Evolutionary conservation across 2,888 invertebrate genomes (phyloP).

Genomic region (Neelides folsomi): DNA sequence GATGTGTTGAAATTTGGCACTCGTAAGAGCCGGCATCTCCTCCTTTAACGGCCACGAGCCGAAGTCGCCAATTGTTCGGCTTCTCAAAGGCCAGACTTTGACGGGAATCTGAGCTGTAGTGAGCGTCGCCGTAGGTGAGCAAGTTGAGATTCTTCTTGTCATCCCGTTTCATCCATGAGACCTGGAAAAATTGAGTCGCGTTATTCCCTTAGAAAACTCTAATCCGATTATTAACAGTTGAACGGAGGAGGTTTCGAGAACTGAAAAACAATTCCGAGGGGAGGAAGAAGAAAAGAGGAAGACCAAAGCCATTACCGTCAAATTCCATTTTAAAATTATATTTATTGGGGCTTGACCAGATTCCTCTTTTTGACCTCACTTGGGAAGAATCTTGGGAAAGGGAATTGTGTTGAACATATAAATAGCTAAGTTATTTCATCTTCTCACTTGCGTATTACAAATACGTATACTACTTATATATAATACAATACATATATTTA

Average conservation of each 20-base stretch:
- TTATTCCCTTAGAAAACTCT: neutral
- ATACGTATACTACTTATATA: too few species aligned
- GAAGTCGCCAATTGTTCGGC: constrained; percentile 37
- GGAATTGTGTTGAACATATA: too few species aligned
- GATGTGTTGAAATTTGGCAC: constrained; percentile 35
- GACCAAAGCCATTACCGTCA: constrained; percentile 16
- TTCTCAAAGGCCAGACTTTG: constrained; percentile 35
- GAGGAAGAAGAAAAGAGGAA: neutral
- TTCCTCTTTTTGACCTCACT: too few species aligned
- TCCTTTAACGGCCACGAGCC: constrained; percentile 35
- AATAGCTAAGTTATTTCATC: too few species aligned
- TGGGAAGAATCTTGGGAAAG: too few species aligned
- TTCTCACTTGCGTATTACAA: too few species aligned
- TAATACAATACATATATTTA: too few species aligned
- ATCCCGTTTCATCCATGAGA: constrained; percentile 37
- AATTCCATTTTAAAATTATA: constrained; percentile 28
- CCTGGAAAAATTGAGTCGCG: constrained; percentile 27
- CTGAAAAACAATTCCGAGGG: too few species aligned
- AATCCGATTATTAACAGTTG: neutral
- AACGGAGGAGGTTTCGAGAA: neutral
- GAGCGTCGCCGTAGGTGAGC: constrained; percentile 36
- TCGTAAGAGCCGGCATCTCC: constrained; percentile 36
- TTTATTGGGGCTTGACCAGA: constrained; percentile 17
- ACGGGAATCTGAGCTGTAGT: constrained; percentile 36
- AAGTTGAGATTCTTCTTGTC: constrained; percentile 35